Evolutionary conservation across 2,888 invertebrate species (phyloP), one percentile per base, ranked within the genome.

Genomic region (Drosophila subsilvestris): DNA sequence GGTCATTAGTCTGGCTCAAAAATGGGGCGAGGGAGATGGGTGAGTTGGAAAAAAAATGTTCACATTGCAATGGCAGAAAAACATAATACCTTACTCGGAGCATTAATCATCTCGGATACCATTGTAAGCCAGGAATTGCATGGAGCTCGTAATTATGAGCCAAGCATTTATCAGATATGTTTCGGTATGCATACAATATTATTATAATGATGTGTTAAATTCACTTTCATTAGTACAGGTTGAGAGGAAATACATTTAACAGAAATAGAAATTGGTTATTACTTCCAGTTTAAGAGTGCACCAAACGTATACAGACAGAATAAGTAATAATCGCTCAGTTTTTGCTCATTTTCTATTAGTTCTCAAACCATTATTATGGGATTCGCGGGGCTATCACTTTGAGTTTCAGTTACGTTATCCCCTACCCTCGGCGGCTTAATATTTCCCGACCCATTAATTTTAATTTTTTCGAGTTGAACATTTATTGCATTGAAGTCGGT

Each of bases 401-500:
- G 17, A 45, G 37, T 59, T 47, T 25, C 25, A 25, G 25, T 25
- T 25, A 4, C 25, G 25, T 25, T 25, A 25, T 25, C 56, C 37
- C 18, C 32, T 18, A 56, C 45, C 14, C 0, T 25, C 5, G 6
- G 25, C 27, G 47, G 44, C 50, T 20, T 71, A 27, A 53, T 48
- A 54, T 63, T 71, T 63, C 18, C 57, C 63, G 2, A 43, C 72
- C 81, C 85, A 86, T 83, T 81, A 86, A 83, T 83, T 76, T 82
- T 81, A 81, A 83, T 83, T 81, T 84, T 81, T 86, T 77, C 78
- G 49, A 86, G 81, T 86, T 84, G 81, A 84, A 73, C 76, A 74
- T 84, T 75, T 79, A 84, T 83, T 86, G 84, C 68, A 63, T 77
- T 77, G 72, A 61, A 67, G 73, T 76, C 69, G 78, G 84, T 83